Percentiles rank a stretch among this genome's conserved stretches.
Conservation (phyloP, 1,140 invertebrate species). For the Galleria mellonella region DNA sequence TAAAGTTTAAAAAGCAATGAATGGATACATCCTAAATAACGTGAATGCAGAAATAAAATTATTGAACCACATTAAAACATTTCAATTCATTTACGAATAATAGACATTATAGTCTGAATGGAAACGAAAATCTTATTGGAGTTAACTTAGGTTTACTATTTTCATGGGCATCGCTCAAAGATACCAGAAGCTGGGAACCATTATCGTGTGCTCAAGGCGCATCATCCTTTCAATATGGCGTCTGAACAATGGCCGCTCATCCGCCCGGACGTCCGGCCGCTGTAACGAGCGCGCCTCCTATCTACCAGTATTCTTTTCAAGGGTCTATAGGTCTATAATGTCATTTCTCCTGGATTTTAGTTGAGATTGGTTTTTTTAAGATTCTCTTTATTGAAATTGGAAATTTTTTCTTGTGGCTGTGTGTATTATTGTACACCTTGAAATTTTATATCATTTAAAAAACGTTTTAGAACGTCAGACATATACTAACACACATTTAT, state of each 20-base stretch:
- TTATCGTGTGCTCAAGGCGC: conserved; percentile 41
- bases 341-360: background rate
- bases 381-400: no score
- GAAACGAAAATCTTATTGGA: background rate
- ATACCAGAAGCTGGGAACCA: conserved; percentile 18
- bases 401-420: no score
- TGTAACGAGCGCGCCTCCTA: conserved; percentile 42
- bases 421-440: no score
- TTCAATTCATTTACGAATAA: no score
- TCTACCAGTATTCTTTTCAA: conserved; percentile 39
- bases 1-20: no score
- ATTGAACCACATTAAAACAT: no score
- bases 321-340: conserved; percentile 3
- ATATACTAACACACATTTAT: no score
- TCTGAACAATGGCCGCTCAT: conserved; percentile 51
- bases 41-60: no score
- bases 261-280: conserved; percentile 44
- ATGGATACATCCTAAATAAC: no score
- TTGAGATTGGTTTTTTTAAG: no score
- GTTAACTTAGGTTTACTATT: conserved; percentile 3
- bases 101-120: background rate
- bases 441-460: no score
- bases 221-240: conserved; percentile 58
- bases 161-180: background rate
- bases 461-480: no score